Evolutionary conservation across 2,888 invertebrate species (phyloP).

Genomic region (Kryphioiulus occultus): DNA sequence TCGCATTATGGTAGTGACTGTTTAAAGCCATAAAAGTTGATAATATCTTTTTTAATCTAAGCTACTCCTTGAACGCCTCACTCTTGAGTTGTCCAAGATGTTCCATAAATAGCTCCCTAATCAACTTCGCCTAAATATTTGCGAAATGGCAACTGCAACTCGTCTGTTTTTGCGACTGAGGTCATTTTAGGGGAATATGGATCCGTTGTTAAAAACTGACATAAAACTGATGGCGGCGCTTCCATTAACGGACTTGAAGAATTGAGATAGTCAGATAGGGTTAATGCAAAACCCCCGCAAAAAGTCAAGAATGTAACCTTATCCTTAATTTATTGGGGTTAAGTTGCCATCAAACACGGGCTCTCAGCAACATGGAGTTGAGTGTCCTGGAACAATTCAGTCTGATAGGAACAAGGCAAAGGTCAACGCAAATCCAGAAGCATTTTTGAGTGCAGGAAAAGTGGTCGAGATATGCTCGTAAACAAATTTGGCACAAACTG

Average conservation of each 20-base stretch:
- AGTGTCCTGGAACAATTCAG: constrained; percentile 8
- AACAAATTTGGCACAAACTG: neutral
- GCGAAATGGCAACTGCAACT: neutral
- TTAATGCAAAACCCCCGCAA: neutral
- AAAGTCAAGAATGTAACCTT: neutral
- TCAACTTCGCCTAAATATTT: neutral
- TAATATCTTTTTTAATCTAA: neutral
- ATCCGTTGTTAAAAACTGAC: neutral
- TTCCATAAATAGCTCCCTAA: neutral
- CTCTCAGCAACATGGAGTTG: neutral
- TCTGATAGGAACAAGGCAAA: neutral
- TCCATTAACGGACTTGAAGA: neutral
- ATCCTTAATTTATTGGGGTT: neutral
- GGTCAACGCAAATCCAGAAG: constrained; percentile 12
- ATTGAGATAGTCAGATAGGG: neutral
- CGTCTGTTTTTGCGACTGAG: neutral
- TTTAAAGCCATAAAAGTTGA: neutral
- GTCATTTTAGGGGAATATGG: neutral
- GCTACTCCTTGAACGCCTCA: neutral
- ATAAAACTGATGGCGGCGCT: constrained; percentile 10
- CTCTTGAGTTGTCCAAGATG: neutral
- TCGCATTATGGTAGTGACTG: too few species aligned
- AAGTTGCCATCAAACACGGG: neutral
- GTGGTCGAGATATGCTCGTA: neutral
- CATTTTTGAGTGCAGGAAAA: neutral